Evolutionary conservation across 2,113 vertebrate species (phyloP).

Genomic region (Colossoma macropomum): DNA sequence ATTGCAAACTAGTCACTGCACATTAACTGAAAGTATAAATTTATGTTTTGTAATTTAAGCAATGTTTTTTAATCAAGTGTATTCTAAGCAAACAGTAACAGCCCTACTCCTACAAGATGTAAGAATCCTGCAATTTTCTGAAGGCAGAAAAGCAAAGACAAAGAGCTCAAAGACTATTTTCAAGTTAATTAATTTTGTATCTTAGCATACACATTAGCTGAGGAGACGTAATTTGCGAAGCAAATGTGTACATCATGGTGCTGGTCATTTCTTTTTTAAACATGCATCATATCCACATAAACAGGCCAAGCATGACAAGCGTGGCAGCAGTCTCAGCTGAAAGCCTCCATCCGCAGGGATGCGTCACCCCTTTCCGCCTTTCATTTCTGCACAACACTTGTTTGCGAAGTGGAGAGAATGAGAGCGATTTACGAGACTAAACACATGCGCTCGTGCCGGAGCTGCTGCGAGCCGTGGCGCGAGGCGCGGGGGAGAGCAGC

Average conservation of each 20-base stretch:
- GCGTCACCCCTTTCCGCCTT: constrained; percentile 13
- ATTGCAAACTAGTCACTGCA: too few relatives aligned
- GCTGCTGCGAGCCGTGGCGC: constrained; percentile 40
- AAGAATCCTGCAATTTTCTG: not conserved
- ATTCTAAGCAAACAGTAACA: too few relatives aligned
- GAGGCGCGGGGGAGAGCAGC: constrained; percentile 49
- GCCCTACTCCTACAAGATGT: too few relatives aligned
- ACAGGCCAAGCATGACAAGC: not conserved
- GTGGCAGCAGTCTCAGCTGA: constrained; percentile 7
- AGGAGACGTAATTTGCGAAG: not conserved
- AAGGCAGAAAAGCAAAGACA: too few relatives aligned
- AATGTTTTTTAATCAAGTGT: too few relatives aligned
- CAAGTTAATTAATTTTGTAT: not conserved
- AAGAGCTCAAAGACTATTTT: not conserved
- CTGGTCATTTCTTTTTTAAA: not conserved
- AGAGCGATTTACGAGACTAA: constrained; percentile 28
- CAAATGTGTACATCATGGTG: not conserved
- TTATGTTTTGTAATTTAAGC: too few relatives aligned
- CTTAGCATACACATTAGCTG: not conserved
- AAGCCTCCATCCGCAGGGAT: constrained; percentile 35
- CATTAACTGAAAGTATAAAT: too few relatives aligned
- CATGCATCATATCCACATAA: not conserved
- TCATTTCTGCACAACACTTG: constrained; percentile 4
- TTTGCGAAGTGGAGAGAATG: constrained; percentile 15
- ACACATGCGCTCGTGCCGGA: constrained; percentile 3